Conservation (phyloP, 2,797 vertebrate genomes). For the Garrulus glandarius region DNA sequence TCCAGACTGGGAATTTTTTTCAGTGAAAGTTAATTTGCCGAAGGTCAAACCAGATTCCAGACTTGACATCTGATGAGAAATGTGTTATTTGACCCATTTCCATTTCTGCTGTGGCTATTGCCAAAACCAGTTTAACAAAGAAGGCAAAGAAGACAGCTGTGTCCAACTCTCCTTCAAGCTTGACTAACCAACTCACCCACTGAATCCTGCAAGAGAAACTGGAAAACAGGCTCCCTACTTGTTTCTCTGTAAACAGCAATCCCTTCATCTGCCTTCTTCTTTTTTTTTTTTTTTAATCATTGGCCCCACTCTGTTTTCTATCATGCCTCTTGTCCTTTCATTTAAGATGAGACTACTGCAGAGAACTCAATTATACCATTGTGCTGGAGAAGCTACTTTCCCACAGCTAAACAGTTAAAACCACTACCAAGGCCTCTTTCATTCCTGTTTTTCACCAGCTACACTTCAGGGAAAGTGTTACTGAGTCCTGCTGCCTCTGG, state of each 20-base stretch:
- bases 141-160: not conserved
- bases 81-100: not conserved
- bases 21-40: not conserved
- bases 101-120: not conserved
- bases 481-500: not conserved
- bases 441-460: not conserved
- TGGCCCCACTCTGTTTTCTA: not conserved
- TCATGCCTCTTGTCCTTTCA: not conserved
- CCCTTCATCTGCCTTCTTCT: not conserved
- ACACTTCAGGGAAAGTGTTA: not conserved
- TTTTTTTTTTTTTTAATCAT: not conserved
- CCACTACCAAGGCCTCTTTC: not conserved
- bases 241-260: not conserved
- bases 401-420: not conserved
- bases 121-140: conserved; percentile 21
- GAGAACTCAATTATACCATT: not conserved
- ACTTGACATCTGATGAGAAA: not conserved
- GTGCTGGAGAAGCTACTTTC: not conserved
- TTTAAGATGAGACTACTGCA: not conserved
- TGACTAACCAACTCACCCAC: not conserved
- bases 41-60: not conserved
- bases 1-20: not conserved
- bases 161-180: conserved; percentile 26
- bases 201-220: not conserved
- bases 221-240: not conserved